Conservation (phyloP, 2,797 vertebrate species). For the Ispidina picta region DNA sequence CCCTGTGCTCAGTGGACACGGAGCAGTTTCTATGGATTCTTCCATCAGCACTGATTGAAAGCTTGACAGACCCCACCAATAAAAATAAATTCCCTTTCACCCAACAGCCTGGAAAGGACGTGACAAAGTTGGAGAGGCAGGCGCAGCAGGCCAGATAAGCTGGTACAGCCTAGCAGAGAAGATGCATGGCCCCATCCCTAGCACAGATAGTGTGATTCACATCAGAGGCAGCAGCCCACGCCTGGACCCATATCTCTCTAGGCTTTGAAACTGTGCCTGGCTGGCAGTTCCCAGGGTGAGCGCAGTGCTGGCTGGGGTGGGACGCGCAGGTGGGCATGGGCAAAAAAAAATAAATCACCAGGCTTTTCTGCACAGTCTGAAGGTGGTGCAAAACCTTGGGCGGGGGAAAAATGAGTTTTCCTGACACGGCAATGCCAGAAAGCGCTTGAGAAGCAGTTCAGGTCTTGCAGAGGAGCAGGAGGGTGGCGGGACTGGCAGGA, state of each 20-base stretch:
- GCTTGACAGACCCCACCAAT: not conserved
- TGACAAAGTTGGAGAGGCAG: not conserved
- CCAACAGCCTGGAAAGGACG: not conserved
- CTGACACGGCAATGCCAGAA: fast-evolving
- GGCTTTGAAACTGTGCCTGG: not conserved
- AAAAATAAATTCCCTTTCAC: not conserved
- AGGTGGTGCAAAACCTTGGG: not conserved
- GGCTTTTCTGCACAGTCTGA: not conserved
- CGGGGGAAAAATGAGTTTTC: not conserved
- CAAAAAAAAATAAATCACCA: not conserved
- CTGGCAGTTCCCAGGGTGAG: slow-evolving; percentile 9
- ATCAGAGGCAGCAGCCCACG: slow-evolving; percentile 43
- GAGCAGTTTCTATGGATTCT: not conserved
- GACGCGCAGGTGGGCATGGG: fast-evolving
- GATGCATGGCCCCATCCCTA: slow-evolving; percentile 17
- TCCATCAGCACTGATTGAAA: fast-evolving
- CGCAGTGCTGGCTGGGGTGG: not conserved
- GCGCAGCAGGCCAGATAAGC: not conserved
- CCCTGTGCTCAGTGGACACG: fast-evolving
- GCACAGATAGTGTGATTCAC: not conserved
- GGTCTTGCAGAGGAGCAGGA: not conserved
- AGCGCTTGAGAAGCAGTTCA: not conserved
- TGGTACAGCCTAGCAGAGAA: not conserved
- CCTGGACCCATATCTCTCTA: not conserved
- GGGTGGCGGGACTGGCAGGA: not conserved